A percentile compares a stretch with the other conserved stretches of the same genome.
phyloP scores from a whole-genome alignment of 2,888 invertebrate genomes.

The Dynastes hyllus region DNA sequence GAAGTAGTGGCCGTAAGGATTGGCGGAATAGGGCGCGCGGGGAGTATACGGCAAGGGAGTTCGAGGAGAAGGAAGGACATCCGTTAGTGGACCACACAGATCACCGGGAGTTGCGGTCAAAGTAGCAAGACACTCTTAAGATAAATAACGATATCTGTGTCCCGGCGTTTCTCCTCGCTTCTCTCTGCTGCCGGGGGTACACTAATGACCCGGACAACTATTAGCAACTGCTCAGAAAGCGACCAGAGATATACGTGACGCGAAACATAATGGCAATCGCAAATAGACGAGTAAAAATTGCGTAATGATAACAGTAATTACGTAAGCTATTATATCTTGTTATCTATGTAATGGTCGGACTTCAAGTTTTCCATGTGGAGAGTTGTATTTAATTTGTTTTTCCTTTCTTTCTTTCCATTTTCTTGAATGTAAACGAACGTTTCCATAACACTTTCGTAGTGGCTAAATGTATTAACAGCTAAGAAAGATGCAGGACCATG shows the following conservation, averaged over 20 bases:
- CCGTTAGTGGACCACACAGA: slow-evolving; percentile 66
- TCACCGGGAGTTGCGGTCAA: slow-evolving; percentile 68
- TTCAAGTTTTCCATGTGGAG: background rate
- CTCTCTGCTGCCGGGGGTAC: slow-evolving; percentile 58
- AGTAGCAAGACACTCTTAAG: slow-evolving; percentile 69
- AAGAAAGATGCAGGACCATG: too few species aligned
- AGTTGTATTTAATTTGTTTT: slow-evolving; percentile 5
- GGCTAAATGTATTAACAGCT: too few species aligned
- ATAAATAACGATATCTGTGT: slow-evolving; percentile 71
- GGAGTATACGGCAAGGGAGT: background rate
- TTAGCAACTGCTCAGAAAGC: slow-evolving; percentile 64
- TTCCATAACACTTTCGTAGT: too few species aligned
- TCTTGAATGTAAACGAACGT: background rate
- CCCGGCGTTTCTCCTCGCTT: slow-evolving; percentile 50
- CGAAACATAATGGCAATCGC: slow-evolving; percentile 57
- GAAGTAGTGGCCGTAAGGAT: slow-evolving; percentile 21
- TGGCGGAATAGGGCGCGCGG: background rate
- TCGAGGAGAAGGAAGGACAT: slow-evolving; percentile 60
- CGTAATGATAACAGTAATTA: slow-evolving; percentile 55
- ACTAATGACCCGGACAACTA: slow-evolving; percentile 70
- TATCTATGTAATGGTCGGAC: background rate
- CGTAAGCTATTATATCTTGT: slow-evolving; percentile 16
- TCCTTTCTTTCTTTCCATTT: background rate
- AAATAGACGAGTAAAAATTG: slow-evolving; percentile 59
- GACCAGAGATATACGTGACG: slow-evolving; percentile 65